phyloP scores from a whole-genome alignment of 2,888 invertebrate species.

The Patella caerulea region DNA sequence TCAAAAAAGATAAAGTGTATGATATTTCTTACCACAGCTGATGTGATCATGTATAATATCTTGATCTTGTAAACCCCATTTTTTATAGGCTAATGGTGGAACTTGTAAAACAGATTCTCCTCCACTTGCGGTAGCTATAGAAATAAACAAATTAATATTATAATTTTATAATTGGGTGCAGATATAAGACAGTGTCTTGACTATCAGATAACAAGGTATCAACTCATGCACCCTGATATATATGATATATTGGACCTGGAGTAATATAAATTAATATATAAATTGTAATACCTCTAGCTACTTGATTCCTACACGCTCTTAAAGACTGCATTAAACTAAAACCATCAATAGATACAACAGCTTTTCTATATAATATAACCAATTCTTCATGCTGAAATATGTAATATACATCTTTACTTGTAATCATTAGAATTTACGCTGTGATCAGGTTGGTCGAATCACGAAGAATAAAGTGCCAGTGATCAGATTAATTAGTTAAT shows the following conservation, averaged over 20 bases:
- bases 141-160: conserved; percentile 13
- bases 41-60: conserved; percentile 83
- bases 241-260: conserved; percentile 14
- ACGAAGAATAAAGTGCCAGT: too few relatives aligned
- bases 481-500: too few relatives aligned
- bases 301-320: conserved; percentile 83
- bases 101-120: conserved; percentile 75
- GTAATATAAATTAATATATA: too few relatives aligned
- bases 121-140: conserved; percentile 81
- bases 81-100: conserved; percentile 81
- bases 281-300: conserved; percentile 80
- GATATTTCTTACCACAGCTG: conserved; percentile 59
- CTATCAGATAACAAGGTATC: too few relatives aligned
- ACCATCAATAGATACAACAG: conserved; percentile 83
- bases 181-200: too few relatives aligned
- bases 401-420: background rate
- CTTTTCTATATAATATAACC: conserved; percentile 81
- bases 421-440: background rate
- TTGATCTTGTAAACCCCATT: conserved; percentile 86
- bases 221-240: conserved; percentile 8
- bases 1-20: too few relatives aligned
- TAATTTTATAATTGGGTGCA: too few relatives aligned
- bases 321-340: conserved; percentile 85
- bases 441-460: too few relatives aligned
- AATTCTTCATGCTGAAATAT: conserved; percentile 78